Base-by-base conservation (phyloP, 2,797 vertebrate species). In the Poeciliopsis gracilis region DNA sequence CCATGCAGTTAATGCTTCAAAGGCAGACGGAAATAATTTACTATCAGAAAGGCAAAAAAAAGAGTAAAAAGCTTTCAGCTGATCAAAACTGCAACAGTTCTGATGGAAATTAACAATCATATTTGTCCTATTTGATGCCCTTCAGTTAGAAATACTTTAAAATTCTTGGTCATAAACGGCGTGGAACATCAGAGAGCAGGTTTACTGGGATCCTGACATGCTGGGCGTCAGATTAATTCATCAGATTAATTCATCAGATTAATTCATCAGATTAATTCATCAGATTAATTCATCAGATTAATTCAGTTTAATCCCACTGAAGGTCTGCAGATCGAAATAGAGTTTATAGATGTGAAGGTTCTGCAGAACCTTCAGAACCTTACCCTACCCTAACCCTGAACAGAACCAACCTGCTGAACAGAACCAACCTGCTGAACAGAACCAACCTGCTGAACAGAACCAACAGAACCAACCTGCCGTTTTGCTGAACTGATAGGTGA, bases 401-500 rank as follows among this genome's bases (percentile, higher is more conserved):
- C 36, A 36, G 36, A 36, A 36, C 36, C 67, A 82, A 45, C 63
- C 38, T 0, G 0, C 76, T 81, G 59, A 83, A 82, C 38, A 67
- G 36, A 41, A 66, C 63, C 20, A n/a, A n/a, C n/a, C 36, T 0
- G 4, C 36, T 36, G 36, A 38, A 38, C 36, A 25, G 83, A 77
- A 76, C 73, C 71, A 4, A 41, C 38, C 38, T 0, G 1, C 76
- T 82, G 59, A 33, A 33, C 33, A 33, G 33, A 33, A 33, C 33
- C 33, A 33, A 33, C 33, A 33, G 33, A 33, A 33, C 33, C 33
- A 33, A 33, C 33, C n/a, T n/a, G n/a, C n/a, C n/a, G n/a, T n/a
- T 87, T 72, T 13, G 47, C 23, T 45, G 80, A 80, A 51, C 20
- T 82, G 41, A 61, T 55, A 51, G 57, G 76, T 33, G 30, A 81